Evolutionary conservation across 37 sponge, comb jelly and placozoan genomes (phyloP).

Genomic region (Agelas oroides): DNA sequence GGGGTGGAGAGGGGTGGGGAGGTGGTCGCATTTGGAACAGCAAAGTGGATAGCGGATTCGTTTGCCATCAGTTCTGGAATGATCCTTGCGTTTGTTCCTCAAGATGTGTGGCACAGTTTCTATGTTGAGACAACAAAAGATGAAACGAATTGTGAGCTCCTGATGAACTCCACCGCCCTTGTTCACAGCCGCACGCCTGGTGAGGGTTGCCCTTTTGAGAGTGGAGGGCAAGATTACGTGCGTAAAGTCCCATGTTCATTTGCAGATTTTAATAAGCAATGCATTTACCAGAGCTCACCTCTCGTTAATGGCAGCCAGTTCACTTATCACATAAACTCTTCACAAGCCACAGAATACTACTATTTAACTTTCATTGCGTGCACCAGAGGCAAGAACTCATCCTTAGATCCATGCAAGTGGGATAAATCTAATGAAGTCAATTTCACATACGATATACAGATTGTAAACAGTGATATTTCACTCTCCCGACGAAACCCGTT

Average conservation of each 20-base stretch:
- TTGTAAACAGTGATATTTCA: slow-evolving; percentile 44
- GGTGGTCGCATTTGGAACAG: slow-evolving; percentile 21
- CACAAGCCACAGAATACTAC: slow-evolving; percentile 46
- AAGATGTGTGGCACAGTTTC: slow-evolving; percentile 13
- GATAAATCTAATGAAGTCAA: not conserved
- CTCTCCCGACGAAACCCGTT: slow-evolving; percentile 12
- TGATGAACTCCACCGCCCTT: not conserved
- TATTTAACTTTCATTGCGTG: slow-evolving; percentile 42
- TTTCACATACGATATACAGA: slow-evolving; percentile 37
- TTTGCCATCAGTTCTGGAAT: not conserved
- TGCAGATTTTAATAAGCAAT: not conserved
- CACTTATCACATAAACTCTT: slow-evolving; percentile 3
- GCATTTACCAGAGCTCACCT: not conserved
- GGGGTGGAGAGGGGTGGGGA: slow-evolving; percentile 17
- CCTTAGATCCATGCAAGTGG: slow-evolving; percentile 23
- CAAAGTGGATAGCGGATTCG: not conserved
- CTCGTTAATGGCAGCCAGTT: slow-evolving; percentile 9
- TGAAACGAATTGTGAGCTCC: too few relatives aligned
- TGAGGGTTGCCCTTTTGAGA: not conserved
- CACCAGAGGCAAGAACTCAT: not conserved
- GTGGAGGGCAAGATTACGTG: slow-evolving; percentile 9
- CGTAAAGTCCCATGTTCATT: slow-evolving; percentile 26
- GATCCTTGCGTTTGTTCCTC: slow-evolving; percentile 31
- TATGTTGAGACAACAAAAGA: not conserved
- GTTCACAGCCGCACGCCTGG: not conserved